Evolutionary conservation across 2,888 invertebrate genomes (phyloP).

Genomic region (Priocnemis perturbator): DNA sequence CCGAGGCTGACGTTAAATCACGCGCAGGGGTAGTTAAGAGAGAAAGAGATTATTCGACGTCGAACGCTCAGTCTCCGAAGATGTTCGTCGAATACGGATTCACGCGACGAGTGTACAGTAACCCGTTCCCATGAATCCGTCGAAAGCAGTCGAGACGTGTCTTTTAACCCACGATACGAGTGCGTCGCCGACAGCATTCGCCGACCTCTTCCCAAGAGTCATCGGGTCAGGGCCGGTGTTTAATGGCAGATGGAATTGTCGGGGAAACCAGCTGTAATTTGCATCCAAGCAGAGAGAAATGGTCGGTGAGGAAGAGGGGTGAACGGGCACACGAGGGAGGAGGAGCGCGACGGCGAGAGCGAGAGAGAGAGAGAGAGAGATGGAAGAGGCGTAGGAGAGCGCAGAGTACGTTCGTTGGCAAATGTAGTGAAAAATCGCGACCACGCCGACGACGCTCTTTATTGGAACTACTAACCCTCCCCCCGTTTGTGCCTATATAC

Average conservation of each 20-base stretch:
- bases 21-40: too few species aligned
- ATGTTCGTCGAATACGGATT: too few species aligned
- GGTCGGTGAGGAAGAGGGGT: not conserved
- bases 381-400: conserved; percentile 22
- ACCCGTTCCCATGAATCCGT: conserved; percentile 1
- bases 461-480: too few species aligned
- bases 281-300: conserved; percentile 28
- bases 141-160: too few species aligned
- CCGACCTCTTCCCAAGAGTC: not conserved
- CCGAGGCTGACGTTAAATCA: too few species aligned
- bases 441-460: conserved; percentile 24
- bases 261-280: conserved; percentile 46
- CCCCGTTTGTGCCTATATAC: conserved; percentile 9
- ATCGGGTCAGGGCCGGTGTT: conserved; percentile 30
- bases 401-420: conserved; percentile 52
- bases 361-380: conserved; percentile 10
- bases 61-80: too few species aligned
- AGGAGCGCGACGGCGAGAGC: conserved; percentile 1
- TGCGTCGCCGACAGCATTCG: not conserved
- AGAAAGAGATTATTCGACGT: too few species aligned
- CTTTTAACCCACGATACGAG: not conserved
- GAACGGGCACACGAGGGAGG: not conserved
- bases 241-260: conserved; percentile 49
- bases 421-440: conserved; percentile 67
- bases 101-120: too few species aligned